Base-by-base conservation (phyloP, 2,888 invertebrate species). In the Entomobrya proxima region DNA sequence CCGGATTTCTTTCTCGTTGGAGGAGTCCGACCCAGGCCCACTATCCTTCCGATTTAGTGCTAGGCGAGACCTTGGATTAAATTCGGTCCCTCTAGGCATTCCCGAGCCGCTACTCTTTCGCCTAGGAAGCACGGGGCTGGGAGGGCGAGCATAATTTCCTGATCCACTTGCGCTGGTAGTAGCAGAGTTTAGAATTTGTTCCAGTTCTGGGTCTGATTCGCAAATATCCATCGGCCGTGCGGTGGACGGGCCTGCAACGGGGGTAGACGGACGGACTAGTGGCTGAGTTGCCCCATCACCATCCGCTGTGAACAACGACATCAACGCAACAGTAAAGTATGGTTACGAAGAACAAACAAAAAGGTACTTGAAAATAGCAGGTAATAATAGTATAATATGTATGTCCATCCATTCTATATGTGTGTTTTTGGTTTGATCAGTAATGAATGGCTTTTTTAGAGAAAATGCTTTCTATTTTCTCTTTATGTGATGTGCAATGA, bases 21-120 rank as follows among this genome's bases (percentile, higher is more conserved):
- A 86, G 21, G 76, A 82, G 24, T 75, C 80, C 15, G 74, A 32
- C 15, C 52, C 72, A 40, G 69, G 61, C 80, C 92, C 92, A 84
- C 92, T 92, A 85, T 91, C 91, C 18, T 91, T 89, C 47, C 92
- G 91, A 78, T 91, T 92, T 18, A 91, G 91, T 64, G 92, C 81
- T 58, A 89, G 87, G 44, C 86, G 67, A 11, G 88, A 61, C 24
- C 89, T 67, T 35, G 87, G 86, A 37, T 87, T 78, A 24, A 61
- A 72, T 44, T 77, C 78, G 40, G 5, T 76, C 27, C 85, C 79
- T 52, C 85, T 61, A 15, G 85, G 74, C 44, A 55, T 32, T 52
- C 85, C 83, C 37, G 85, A 75, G n/a, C 89, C 89, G 24, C 85
- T 81, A 69, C 89, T 90, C 58, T 89, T 90, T 44, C 89, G 80